A percentile compares a stretch with the other conserved stretches of the same genome.
Evolutionary conservation across 2,888 invertebrate species (phyloP).

Genomic region (Phania funesta): DNA sequence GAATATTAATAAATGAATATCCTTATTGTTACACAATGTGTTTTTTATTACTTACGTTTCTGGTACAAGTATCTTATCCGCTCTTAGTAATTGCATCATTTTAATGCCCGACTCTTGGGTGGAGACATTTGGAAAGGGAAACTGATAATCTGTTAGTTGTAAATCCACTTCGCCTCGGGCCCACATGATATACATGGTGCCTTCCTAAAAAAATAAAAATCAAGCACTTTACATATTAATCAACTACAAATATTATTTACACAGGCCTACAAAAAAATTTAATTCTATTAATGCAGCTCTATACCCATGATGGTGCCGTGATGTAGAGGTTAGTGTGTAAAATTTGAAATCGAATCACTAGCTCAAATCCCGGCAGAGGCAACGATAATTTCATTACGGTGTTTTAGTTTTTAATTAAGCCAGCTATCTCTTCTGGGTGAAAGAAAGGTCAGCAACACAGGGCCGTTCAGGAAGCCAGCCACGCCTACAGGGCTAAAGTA

Average conservation of each 20-base stretch:
- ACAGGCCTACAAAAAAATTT: too few species aligned
- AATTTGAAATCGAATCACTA: too few species aligned
- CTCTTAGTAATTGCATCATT: slow-evolving; percentile 85
- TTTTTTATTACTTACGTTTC: slow-evolving; percentile 76
- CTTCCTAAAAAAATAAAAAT: slow-evolving; percentile 83
- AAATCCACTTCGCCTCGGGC: slow-evolving; percentile 88
- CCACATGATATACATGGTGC: slow-evolving; percentile 94
- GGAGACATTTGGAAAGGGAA: slow-evolving; percentile 78
- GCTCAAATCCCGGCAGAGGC: too few species aligned
- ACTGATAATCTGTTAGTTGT: slow-evolving; percentile 78
- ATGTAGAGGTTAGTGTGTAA: too few species aligned
- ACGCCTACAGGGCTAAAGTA: too few species aligned
- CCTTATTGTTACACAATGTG: not conserved
- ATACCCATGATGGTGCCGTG: too few species aligned
- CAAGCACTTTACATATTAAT: not conserved
- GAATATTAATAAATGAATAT: not conserved
- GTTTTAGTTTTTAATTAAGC: too few species aligned
- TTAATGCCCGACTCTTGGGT: slow-evolving; percentile 86
- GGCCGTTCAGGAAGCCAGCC: too few species aligned
- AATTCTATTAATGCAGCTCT: too few species aligned
- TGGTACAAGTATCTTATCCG: slow-evolving; percentile 80
- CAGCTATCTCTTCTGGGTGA: too few species aligned
- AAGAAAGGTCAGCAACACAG: too few species aligned
- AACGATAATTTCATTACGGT: too few species aligned
- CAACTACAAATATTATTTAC: slow-evolving; percentile 1